Evolutionary conservation across 2,797 vertebrate genomes (phyloP).

Genomic region (Poecile montanus): DNA sequence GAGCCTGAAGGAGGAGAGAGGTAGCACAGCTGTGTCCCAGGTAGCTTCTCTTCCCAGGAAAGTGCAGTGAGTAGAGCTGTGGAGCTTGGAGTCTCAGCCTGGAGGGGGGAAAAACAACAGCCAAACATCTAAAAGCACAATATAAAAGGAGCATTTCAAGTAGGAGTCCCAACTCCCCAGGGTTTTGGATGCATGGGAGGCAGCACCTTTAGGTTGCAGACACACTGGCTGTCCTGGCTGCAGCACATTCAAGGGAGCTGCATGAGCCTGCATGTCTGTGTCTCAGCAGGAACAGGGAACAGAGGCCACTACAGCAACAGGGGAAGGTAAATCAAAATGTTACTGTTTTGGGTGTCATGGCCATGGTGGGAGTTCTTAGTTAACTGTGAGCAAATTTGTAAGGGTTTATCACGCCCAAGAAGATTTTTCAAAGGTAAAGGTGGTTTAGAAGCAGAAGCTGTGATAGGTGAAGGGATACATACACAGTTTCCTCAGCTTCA

Average conservation of each 20-base stretch:
- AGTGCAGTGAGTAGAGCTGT: background rate
- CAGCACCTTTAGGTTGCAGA: background rate
- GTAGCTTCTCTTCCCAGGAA: background rate
- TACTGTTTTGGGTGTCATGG: accelerated
- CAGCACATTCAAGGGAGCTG: background rate
- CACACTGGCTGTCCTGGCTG: background rate
- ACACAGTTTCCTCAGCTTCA: background rate
- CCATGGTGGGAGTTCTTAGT: background rate
- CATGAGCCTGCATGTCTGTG: accelerated
- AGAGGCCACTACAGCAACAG: background rate
- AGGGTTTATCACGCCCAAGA: background rate
- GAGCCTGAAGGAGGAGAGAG: background rate
- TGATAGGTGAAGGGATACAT: background rate
- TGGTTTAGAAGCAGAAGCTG: background rate
- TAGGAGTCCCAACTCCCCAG: background rate
- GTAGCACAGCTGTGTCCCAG: background rate
- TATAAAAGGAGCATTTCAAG: background rate
- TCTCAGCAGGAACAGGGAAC: background rate
- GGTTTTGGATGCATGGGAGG: background rate
- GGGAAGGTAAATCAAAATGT: background rate
- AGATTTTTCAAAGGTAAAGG: background rate
- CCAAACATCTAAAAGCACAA: background rate
- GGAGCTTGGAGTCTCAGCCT: background rate
- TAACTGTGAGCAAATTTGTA: background rate
- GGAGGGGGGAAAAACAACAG: accelerated